Evolutionary conservation across 2,797 vertebrate species (phyloP).

Genomic region (Hipposideros larvatus): DNA sequence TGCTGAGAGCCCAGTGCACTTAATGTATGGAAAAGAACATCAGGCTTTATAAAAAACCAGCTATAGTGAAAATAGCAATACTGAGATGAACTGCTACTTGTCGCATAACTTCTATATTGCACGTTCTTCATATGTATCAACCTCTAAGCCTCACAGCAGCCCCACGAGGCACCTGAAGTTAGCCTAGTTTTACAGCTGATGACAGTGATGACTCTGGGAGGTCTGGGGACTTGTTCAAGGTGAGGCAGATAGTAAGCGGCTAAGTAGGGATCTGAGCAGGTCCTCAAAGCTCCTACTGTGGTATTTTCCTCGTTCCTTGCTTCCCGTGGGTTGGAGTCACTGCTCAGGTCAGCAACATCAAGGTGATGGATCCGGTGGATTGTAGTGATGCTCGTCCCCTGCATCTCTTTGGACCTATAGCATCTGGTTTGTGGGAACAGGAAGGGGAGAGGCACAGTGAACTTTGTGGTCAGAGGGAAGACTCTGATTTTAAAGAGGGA

Average conservation of each 20-base stretch:
- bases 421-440: neutral
- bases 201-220: neutral
- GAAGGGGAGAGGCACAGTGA: neutral
- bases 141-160: neutral
- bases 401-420: neutral
- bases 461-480: neutral
- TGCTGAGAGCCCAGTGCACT: neutral
- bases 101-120: neutral
- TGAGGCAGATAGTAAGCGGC: neutral
- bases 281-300: neutral
- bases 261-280: neutral
- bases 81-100: neutral
- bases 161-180: neutral
- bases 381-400: rapidly evolving
- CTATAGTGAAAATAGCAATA: neutral
- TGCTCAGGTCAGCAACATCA: neutral
- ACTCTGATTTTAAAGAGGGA: neutral
- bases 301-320: neutral
- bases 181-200: neutral
- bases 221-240: neutral
- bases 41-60: neutral
- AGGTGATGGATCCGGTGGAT: neutral
- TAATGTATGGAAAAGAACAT: neutral
- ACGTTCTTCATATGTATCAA: neutral
- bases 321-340: neutral